These are phyloP conservation scores for Campoletis sonorensis DNA, from an alignment of 1,140 invertebrate genomes.

Conservation along the genomic window DNA sequence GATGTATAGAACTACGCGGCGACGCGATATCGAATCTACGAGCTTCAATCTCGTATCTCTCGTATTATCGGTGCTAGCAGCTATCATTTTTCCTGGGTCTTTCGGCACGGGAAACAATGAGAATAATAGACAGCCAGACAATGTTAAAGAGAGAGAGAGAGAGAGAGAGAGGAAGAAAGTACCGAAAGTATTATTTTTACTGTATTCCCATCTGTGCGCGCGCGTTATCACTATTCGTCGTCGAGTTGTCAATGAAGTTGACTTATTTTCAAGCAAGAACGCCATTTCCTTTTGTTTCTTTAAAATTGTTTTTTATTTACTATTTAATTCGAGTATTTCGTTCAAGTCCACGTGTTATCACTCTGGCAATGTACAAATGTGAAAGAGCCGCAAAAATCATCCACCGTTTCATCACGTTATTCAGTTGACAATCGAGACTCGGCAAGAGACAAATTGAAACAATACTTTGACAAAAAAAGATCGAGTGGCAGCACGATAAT, in stretches of 20 bases:
- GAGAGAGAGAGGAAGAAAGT: no score
- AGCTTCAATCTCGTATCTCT: background rate
- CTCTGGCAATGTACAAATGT: background rate
- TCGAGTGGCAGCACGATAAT: no score
- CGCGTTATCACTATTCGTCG: no score
- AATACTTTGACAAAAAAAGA: no score
- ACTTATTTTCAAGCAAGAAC: no score
- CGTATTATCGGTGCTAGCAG: conserved; percentile 2
- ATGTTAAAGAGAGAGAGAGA: no score
- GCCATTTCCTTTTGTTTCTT: background rate
- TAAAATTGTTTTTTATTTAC: no score
- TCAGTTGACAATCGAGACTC: background rate
- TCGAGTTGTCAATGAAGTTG: no score
- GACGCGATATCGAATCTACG: conserved; percentile 7
- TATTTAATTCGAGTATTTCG: conserved; percentile 9
- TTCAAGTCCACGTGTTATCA: background rate
- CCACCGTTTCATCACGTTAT: background rate
- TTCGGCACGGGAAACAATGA: background rate
- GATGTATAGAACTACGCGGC: conserved; percentile 16
- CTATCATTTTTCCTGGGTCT: background rate
- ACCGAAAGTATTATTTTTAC: no score
- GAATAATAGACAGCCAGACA: background rate
- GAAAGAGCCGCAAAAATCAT: background rate
- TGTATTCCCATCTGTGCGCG: no score
- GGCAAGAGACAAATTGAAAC: no score